These are phyloP conservation scores for Indri indri DNA, from an alignment of 2,113 vertebrate species.

Conservation along the genomic window DNA sequence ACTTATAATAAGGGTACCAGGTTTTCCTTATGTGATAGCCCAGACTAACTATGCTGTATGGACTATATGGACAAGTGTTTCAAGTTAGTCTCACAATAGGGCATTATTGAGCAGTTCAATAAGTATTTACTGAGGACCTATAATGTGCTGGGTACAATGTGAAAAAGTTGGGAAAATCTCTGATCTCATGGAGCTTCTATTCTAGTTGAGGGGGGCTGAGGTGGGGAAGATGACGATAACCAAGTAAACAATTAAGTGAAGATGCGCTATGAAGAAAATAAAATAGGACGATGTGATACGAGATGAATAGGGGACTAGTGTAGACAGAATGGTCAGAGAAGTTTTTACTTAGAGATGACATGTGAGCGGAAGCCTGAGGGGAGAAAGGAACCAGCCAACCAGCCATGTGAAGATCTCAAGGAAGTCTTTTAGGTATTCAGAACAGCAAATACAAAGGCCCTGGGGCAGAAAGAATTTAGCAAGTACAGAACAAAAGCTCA, in stretches of 20 bases:
- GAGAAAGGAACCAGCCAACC: not conserved
- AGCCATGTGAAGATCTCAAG: not conserved
- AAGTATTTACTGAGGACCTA: not conserved
- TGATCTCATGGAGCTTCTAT: not conserved
- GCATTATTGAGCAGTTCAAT: not conserved
- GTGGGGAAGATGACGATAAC: not conserved
- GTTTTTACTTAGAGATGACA: not conserved
- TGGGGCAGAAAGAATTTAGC: not conserved
- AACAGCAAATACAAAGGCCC: not conserved
- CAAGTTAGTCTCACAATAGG: not conserved
- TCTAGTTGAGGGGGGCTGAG: not conserved
- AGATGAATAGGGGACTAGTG: not conserved
- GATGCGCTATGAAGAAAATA: not conserved
- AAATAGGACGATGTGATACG: not conserved
- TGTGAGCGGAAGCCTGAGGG: not conserved
- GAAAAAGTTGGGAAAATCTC: not conserved
- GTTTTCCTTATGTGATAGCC: not conserved
- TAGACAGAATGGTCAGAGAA: not conserved
- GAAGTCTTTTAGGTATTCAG: not conserved
- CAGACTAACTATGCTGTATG: not conserved
- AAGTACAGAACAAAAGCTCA: not conserved
- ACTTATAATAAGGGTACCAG: not conserved
- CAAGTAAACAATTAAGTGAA: not conserved
- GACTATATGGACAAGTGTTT: not conserved
- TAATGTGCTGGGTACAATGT: not conserved